A percentile compares a stretch with the other conserved stretches of the same genome.
These are phyloP conservation scores for Lacanobia wlatinum DNA, from an alignment of 2,888 invertebrate genomes.

Conservation along the genomic window DNA sequence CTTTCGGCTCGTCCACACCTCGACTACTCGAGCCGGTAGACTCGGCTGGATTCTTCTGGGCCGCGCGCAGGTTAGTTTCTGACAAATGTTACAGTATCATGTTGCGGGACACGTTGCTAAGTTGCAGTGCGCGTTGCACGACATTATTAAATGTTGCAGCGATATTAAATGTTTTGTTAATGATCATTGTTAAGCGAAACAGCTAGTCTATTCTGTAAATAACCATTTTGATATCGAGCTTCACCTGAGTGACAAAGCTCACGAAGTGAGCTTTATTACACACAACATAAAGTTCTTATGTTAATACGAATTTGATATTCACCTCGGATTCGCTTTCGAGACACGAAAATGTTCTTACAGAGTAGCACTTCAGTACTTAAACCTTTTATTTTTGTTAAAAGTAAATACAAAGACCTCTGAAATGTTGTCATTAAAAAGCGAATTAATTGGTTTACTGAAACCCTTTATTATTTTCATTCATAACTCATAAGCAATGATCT, in stretches of 20 bases:
- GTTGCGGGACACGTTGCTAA: slow-evolving; percentile 2
- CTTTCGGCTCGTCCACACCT: slow-evolving; percentile 98
- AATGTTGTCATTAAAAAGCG: too few species aligned
- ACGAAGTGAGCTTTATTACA: too few species aligned
- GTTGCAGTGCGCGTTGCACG: slow-evolving; percentile 6
- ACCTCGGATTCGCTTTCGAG: too few species aligned
- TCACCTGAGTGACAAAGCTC: too few species aligned
- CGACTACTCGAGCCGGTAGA: slow-evolving; percentile 96
- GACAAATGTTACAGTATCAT: background rate
- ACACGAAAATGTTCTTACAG: too few species aligned
- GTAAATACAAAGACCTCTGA: too few species aligned
- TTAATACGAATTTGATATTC: too few species aligned
- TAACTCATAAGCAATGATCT: slow-evolving; percentile 46
- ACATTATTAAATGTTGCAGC: background rate
- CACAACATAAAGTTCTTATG: too few species aligned
- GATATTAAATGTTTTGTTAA: background rate
- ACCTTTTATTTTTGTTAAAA: too few species aligned
- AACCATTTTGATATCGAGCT: too few species aligned
- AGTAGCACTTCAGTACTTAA: too few species aligned
- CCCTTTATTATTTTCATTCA: slow-evolving; percentile 45
- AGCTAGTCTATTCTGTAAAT: too few species aligned
- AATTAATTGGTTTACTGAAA: slow-evolving; percentile 15
- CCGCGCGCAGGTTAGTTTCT: slow-evolving; percentile 92
- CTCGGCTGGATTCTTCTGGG: slow-evolving; percentile 95
- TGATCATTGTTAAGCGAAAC: slow-evolving; percentile 21